Evolutionary conservation across 2,113 vertebrate species (phyloP), one percentile per base, ranked within the genome.

Genomic region (Microtus oregoni): DNA sequence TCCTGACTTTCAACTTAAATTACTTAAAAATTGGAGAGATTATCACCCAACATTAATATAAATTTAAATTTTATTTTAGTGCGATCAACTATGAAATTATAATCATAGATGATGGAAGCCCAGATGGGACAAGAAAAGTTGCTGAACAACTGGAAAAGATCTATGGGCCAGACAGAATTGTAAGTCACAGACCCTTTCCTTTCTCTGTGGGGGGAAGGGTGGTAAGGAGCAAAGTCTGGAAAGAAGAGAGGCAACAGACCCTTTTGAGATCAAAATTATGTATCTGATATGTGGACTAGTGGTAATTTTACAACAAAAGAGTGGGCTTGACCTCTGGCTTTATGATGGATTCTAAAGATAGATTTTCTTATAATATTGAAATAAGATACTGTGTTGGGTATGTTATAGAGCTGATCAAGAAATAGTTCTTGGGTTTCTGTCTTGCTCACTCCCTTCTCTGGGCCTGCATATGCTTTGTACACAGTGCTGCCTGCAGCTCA

Each of bases 91-190:
- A 99, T 82, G 99, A 99, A 98, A 99, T 99, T 73, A 99, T 99
- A 94, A 98, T 99, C 75, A 99, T 99, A 86, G 99, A 99, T 95
- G 99, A 99, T 96, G 99, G 99, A 92, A 99, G 99, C 97, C 99
- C 99, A 0, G 99, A 99, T 97, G 99, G 99, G 63, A 99, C 99
- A 0, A 97, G 99, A 92, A 98, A 99, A 67, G 93, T 99, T 86
- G 99, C 99, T 50, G 94, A 99, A 92, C 99, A 99, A 67, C 58
- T 99, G 98, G 98, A 99, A 98, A 98, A 99, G 89, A 99, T 99
- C 35, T 99, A 99, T 44, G 99, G 99, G 38, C 97, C 99, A 19
- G 99, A 99, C 95, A 99, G 98, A 98, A 99, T 99, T 95, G 99
- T 99, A 97, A 99, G 99, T 99, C 65, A 6, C 1, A 0, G 24